Percentiles rank a stretch among this genome's conserved stretches.
Conservation (phyloP, 1,140 invertebrate species). For the Epicauta chinensis region DNA sequence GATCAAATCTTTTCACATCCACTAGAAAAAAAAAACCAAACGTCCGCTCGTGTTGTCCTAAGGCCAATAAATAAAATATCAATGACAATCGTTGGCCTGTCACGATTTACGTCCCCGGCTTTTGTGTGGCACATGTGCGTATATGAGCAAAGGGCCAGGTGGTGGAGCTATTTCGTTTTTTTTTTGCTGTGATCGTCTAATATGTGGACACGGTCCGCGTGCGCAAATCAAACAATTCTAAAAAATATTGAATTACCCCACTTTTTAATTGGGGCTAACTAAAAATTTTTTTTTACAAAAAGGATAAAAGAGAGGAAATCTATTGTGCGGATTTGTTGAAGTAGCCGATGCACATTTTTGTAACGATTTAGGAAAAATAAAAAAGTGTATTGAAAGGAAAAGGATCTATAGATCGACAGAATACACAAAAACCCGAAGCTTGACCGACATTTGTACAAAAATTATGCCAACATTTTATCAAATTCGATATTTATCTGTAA, state of each 20-base stretch:
- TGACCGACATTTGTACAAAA: no score
- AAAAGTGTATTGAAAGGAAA: no score
- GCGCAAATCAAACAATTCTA: slow-evolving; percentile 9
- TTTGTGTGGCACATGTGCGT: slow-evolving; percentile 32
- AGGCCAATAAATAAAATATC: slow-evolving; percentile 39
- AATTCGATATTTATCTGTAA: no score
- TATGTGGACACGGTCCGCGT: slow-evolving; percentile 19
- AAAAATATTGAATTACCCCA: slow-evolving; percentile 7
- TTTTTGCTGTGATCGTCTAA: slow-evolving; percentile 12
- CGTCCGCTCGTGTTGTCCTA: slow-evolving; percentile 13
- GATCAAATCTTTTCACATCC: neutral
- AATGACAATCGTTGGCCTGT: slow-evolving; percentile 33
- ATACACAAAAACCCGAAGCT: no score
- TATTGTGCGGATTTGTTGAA: slow-evolving; percentile 14
- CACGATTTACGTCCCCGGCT: slow-evolving; percentile 24
- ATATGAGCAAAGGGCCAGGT: slow-evolving; percentile 8
- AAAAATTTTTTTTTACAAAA: no score
- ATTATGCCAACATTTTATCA: no score
- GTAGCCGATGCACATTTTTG: slow-evolving; percentile 38
- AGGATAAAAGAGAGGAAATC: no score
- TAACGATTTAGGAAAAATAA: neutral
- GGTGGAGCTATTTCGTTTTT: neutral
- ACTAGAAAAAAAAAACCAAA: slow-evolving; percentile 4
- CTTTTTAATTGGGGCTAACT: no score
- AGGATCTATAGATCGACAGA: no score